phyloP scores from a whole-genome alignment of 2,888 invertebrate genomes.

The Drosophila vallismaia region DNA sequence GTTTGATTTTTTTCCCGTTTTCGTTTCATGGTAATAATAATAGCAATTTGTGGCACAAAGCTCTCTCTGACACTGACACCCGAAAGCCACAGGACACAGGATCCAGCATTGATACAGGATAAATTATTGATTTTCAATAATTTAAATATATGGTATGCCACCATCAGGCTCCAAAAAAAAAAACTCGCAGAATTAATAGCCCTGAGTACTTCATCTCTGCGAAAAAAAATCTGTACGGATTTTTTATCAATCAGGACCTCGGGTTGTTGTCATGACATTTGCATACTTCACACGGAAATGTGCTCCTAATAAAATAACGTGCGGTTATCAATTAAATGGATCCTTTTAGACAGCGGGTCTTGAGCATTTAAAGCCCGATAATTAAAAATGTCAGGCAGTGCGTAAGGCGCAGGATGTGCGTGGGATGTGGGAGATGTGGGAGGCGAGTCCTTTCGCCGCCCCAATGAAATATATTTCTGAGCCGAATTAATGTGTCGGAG shows the following conservation, averaged over 20 bases:
- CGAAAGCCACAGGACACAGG: neutral
- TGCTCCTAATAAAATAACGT: conserved; percentile 3
- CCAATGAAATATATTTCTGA: conserved; percentile 31
- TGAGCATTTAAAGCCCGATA: neutral
- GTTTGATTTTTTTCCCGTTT: too few species aligned
- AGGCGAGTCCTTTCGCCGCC: conserved; percentile 1
- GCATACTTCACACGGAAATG: conserved; percentile 26
- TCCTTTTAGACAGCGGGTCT: neutral
- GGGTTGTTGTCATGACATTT: conserved; percentile 6
- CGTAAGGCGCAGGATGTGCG: neutral
- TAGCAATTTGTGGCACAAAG: neutral
- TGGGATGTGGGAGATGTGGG: neutral
- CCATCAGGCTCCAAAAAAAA: neutral
- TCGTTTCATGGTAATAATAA: neutral
- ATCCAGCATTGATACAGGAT: neutral
- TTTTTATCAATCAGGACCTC: neutral
- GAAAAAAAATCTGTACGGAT: neutral
- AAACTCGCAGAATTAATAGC: neutral
- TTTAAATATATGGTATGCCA: conserved; percentile 15
- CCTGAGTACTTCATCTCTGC: neutral
- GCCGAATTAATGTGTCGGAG: conserved; percentile 48
- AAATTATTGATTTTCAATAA: conserved; percentile 37
- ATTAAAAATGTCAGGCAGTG: neutral
- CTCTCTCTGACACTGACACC: neutral
- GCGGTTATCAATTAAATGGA: conserved; percentile 6